Evolutionary conservation across 2,797 vertebrate species (phyloP).

Genomic region (Enteromius anoplus): DNA sequence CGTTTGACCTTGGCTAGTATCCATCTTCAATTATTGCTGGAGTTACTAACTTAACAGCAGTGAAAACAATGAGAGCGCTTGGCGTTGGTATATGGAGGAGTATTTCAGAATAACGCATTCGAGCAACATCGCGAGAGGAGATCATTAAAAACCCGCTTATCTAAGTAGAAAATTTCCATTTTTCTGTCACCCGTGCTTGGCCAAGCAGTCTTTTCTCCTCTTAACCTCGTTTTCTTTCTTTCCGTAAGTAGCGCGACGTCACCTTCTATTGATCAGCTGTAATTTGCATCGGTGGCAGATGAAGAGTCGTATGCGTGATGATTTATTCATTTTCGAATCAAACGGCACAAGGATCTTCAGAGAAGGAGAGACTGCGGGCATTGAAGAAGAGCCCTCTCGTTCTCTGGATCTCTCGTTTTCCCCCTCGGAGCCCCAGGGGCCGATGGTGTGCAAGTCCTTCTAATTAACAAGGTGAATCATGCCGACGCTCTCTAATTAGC

Average conservation of each 20-base stretch:
- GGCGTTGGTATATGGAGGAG: slow-evolving; percentile 55
- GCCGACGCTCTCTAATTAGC: slow-evolving; percentile 98
- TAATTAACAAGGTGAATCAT: slow-evolving; percentile 99
- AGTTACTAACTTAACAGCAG: slow-evolving; percentile 7
- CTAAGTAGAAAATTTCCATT: slow-evolving; percentile 76
- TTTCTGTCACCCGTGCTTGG: slow-evolving; percentile 72
- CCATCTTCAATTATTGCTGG: slow-evolving; percentile 13
- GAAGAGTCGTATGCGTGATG: slow-evolving; percentile 92
- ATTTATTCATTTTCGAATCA: slow-evolving; percentile 99
- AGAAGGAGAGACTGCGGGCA: slow-evolving; percentile 86
- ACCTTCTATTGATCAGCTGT: slow-evolving; percentile 94
- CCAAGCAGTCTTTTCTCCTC: slow-evolving; percentile 69
- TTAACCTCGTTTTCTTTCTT: slow-evolving; percentile 68
- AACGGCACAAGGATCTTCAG: slow-evolving; percentile 92
- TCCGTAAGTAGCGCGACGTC: slow-evolving; percentile 77
- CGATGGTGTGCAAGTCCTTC: slow-evolving; percentile 95
- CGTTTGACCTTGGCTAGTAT: slow-evolving; percentile 18
- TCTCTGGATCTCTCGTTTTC: slow-evolving; percentile 53
- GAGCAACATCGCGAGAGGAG: slow-evolving; percentile 50
- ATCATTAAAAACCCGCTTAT: slow-evolving; percentile 83
- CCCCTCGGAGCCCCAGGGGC: slow-evolving; percentile 79
- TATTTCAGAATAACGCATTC: slow-evolving; percentile 23
- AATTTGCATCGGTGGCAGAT: slow-evolving; percentile 95
- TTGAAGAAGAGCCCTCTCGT: slow-evolving; percentile 84
- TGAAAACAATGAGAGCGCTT: slow-evolving; percentile 18